Percentiles rank a stretch among this genome's conserved stretches.
Evolutionary conservation across 1,140 invertebrate genomes (phyloP).

Genomic region (Scaptomyza hsui): DNA sequence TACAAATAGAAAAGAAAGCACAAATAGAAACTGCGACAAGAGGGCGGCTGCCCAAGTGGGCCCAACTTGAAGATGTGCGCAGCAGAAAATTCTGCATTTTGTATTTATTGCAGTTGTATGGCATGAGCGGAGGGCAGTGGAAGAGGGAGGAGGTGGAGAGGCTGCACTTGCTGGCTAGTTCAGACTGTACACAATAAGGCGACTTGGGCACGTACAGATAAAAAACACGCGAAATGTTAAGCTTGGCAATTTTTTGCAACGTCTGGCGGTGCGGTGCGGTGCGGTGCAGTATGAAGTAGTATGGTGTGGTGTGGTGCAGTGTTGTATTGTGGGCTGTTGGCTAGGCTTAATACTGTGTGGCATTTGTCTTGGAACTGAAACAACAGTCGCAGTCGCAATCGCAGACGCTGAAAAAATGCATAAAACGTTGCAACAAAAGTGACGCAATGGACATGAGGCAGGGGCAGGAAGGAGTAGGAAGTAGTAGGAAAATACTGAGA

Average conservation of each 20-base stretch:
- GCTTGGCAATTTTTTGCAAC: slow-evolving; percentile 74
- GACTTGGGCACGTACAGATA: slow-evolving; percentile 72
- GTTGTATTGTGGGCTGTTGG: slow-evolving; percentile 18
- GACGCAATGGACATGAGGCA: slow-evolving; percentile 22
- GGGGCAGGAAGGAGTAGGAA: slow-evolving; percentile 2
- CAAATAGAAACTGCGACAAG: slow-evolving; percentile 46
- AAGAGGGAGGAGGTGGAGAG: background rate
- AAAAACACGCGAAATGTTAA: slow-evolving; percentile 79
- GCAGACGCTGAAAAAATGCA: slow-evolving; percentile 80
- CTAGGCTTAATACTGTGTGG: slow-evolving; percentile 76
- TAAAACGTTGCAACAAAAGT: slow-evolving; percentile 81
- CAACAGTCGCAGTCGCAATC: slow-evolving; percentile 49
- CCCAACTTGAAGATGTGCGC: slow-evolving; percentile 74
- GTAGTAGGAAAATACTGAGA: background rate
- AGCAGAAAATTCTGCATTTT: slow-evolving; percentile 68
- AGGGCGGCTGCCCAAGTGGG: slow-evolving; percentile 8
- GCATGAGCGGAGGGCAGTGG: background rate
- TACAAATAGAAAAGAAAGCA: slow-evolving; percentile 37
- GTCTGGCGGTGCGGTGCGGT: slow-evolving; percentile 49
- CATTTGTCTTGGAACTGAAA: slow-evolving; percentile 79
- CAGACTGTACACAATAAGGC: slow-evolving; percentile 48
- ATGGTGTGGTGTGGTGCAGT: slow-evolving; percentile 14
- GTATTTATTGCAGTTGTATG: slow-evolving; percentile 70
- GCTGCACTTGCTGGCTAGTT: slow-evolving; percentile 64
- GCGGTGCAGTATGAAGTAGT: slow-evolving; percentile 4